Evolutionary conservation across 2,888 invertebrate species (phyloP), one percentile per base, ranked within the genome.

Genomic region (Torymus auratus): DNA sequence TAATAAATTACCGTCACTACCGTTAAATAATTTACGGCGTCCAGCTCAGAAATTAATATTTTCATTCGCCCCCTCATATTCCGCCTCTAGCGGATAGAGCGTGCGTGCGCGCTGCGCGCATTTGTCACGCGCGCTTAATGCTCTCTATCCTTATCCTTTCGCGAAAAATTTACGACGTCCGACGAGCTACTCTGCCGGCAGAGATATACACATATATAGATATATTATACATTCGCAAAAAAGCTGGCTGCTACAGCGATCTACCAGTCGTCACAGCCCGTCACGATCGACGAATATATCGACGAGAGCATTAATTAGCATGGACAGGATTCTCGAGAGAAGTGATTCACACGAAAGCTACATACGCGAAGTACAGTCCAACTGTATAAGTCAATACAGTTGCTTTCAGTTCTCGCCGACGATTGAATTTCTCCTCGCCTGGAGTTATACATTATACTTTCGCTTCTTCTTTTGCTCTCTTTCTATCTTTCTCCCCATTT

Each of bases 371-470:
- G 28, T 28, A 28, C 28, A 28, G 58, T 20, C 62, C 65, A 28
- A 2, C 28, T 2, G 28, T 79, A 79, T 75, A 70, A 75, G 80
- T 80, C 75, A 69, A 78, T 78, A 78, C 2, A 78, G 70, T 61
- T 56, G 68, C 50, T 58, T 70, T 76, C 28, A 2, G 53, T 15
- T 13, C 67, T 23, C 28, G 70, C 62, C 65, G 75, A 82, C 28
- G 83, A 84, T 84, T 83, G 83, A 82, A 84, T 84, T 84, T 81
- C 83, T 83, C 77, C 83, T 83, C 77, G 83, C 67, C 79, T 70
- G 70, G 62, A 41, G 64, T 81, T 76, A 80, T 80, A 72, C 77
- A 81, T 81, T 78, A 81, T 78, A 28, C 28, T 7, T 28, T 28
- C 7, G 28, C 28, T 2, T 28, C 28, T 28, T 7, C 7, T 28